A percentile compares a stretch with the other conserved stretches of the same genome.
These are phyloP conservation scores for Propithecus deckenii DNA, from an alignment of 2,797 vertebrate genomes.

Conservation along the genomic window DNA sequence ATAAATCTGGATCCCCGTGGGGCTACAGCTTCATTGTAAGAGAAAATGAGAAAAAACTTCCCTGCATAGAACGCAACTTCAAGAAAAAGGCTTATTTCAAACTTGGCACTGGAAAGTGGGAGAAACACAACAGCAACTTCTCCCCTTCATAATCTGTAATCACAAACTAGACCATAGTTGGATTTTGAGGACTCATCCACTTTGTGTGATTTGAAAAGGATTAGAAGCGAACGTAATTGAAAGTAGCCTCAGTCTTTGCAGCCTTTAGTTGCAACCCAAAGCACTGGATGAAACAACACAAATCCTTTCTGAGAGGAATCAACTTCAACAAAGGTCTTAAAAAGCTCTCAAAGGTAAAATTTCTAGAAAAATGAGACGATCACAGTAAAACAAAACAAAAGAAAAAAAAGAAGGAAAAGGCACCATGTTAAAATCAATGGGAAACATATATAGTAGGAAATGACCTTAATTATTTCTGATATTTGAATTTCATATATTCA, in stretches of 20 bases:
- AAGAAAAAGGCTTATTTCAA: neutral
- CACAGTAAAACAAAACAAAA: neutral
- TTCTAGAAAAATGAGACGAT: neutral
- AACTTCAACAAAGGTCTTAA: neutral
- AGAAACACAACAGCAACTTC: neutral
- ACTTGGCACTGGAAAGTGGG: neutral
- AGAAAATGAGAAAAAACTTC: neutral
- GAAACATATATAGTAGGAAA: neutral
- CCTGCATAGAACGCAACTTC: neutral
- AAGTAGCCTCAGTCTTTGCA: neutral
- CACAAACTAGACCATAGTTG: neutral
- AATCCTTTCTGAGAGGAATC: neutral
- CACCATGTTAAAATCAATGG: neutral
- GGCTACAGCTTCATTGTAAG: neutral
- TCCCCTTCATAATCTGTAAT: neutral
- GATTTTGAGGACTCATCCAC: neutral
- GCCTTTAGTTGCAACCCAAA: neutral
- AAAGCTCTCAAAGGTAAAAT: neutral
- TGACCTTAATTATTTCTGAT: neutral
- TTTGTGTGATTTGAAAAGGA: neutral
- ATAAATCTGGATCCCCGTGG: neutral
- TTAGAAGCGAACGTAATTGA: neutral
- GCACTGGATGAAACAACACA: neutral
- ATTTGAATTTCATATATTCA: neutral
- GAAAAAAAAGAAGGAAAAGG: neutral